Evolutionary conservation across 2,113 vertebrate species (phyloP).

Genomic region (Monopterus albus): DNA sequence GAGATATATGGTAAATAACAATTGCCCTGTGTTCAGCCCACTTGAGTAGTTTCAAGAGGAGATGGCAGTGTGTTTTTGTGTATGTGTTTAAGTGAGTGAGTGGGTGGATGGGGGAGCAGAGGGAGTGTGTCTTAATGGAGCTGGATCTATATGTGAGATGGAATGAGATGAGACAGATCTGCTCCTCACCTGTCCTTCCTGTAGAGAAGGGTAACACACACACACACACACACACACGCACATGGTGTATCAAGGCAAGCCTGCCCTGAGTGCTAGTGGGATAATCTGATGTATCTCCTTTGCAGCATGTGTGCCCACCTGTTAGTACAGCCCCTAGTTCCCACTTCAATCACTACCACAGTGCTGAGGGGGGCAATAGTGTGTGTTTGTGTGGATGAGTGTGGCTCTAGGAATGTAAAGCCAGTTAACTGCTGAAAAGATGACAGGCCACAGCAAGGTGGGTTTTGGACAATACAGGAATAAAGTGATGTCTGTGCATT

Average conservation of each 20-base stretch:
- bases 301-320: constrained; percentile 78
- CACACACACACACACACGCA: constrained; percentile 22
- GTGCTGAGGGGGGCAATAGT: constrained; percentile 42
- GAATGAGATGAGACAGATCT: constrained; percentile 80
- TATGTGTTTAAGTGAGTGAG: constrained; percentile 5
- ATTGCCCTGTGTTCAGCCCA: constrained; percentile 48
- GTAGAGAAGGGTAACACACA: constrained; percentile 36
- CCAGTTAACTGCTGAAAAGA: constrained; percentile 13
- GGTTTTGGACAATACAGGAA: background rate
- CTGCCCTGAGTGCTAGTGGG: constrained; percentile 65
- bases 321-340: constrained; percentile 71
- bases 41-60: constrained; percentile 34
- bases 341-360: constrained; percentile 75
- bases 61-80: background rate
- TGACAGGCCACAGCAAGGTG: background rate
- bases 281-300: constrained; percentile 75
- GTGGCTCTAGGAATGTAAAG: constrained; percentile 47
- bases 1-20: constrained; percentile 45
- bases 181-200: constrained; percentile 73
- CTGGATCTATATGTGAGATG: constrained; percentile 73
- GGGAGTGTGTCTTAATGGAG: constrained; percentile 62
- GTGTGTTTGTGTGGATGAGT: constrained; percentile 32
- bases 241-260: constrained; percentile 38
- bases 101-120: constrained; percentile 14
- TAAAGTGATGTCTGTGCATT: constrained; percentile 1